Evolutionary conservation across 2,888 invertebrate species (phyloP).

Genomic region (Tyria jacobaeae): DNA sequence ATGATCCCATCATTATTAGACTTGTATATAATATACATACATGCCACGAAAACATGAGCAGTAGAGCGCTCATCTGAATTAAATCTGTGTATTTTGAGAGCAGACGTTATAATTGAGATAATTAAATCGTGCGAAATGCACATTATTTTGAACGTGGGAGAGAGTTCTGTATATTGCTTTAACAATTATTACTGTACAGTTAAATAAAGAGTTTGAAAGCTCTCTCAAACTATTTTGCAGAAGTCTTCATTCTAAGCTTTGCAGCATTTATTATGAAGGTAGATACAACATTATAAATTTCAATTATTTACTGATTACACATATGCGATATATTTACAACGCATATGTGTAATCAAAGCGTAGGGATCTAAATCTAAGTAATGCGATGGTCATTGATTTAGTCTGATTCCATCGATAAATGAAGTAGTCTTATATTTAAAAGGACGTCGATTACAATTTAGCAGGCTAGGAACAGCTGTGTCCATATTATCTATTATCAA

Average conservation of each 20-base stretch:
- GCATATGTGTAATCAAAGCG: too few species aligned
- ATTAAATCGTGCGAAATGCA: constrained; percentile 2
- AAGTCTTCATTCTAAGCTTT: not conserved
- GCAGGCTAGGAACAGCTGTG: not conserved
- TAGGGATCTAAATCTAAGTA: too few species aligned
- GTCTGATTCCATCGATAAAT: not conserved
- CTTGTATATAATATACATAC: too few species aligned
- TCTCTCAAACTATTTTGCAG: not conserved
- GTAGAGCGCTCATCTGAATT: not conserved
- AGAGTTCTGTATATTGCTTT: not conserved
- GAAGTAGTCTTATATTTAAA: not conserved
- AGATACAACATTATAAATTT: too few species aligned
- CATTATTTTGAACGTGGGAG: constrained; percentile 3
- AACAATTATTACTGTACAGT: not conserved
- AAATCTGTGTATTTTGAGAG: not conserved
- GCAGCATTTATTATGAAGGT: not conserved
- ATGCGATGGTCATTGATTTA: not conserved
- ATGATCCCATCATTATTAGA: not conserved
- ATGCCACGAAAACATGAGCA: not conserved
- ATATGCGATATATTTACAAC: too few species aligned
- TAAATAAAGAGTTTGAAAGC: not conserved
- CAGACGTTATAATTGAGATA: not conserved
- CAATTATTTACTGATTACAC: too few species aligned
- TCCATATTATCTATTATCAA: not conserved
- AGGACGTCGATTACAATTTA: not conserved